Conservation (phyloP, 2,888 invertebrate species). For the Hecatera dysodea region DNA sequence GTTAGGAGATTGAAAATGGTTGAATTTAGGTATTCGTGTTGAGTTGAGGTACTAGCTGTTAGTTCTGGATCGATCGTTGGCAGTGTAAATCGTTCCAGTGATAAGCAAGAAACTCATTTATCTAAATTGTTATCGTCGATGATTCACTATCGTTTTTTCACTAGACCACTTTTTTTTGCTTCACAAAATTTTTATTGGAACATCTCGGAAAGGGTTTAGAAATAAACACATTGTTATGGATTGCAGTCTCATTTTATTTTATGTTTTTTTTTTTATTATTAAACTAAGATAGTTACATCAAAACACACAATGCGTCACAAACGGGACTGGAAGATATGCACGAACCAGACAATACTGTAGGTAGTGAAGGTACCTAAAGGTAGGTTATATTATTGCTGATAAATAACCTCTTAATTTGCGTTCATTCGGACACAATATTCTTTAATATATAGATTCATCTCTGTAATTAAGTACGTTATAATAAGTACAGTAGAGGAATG, state of each 20-base stretch:
- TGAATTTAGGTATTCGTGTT: slow-evolving; percentile 63
- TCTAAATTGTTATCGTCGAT: slow-evolving; percentile 24
- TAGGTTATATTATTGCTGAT: slow-evolving; percentile 65
- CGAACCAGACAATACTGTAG: slow-evolving; percentile 79
- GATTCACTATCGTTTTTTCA: slow-evolving; percentile 25
- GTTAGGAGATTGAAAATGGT: slow-evolving; percentile 61
- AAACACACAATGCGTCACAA: slow-evolving; percentile 89
- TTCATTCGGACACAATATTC: slow-evolving; percentile 63
- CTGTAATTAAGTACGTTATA: slow-evolving; percentile 66
- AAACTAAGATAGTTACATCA: slow-evolving; percentile 88
- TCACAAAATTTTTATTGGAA: slow-evolving; percentile 30
- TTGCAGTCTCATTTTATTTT: slow-evolving; percentile 90
- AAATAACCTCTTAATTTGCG: slow-evolving; percentile 56
- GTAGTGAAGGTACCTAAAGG: slow-evolving; percentile 72
- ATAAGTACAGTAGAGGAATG: slow-evolving; percentile 67
- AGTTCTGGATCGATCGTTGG: slow-evolving; percentile 37
- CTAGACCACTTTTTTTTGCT: slow-evolving; percentile 16
- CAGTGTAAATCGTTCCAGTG: slow-evolving; percentile 27
- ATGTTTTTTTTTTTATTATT: slow-evolving; percentile 84
- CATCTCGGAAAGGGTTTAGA: slow-evolving; percentile 16
- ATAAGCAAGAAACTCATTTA: slow-evolving; percentile 46
- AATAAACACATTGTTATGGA: slow-evolving; percentile 72
- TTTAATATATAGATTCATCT: slow-evolving; percentile 37
- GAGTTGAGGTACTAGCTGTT: slow-evolving; percentile 44
- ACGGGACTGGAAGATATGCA: slow-evolving; percentile 88